Evolutionary conservation across 2,113 vertebrate genomes (phyloP).

Genomic region (Chlamydotis undulata): DNA sequence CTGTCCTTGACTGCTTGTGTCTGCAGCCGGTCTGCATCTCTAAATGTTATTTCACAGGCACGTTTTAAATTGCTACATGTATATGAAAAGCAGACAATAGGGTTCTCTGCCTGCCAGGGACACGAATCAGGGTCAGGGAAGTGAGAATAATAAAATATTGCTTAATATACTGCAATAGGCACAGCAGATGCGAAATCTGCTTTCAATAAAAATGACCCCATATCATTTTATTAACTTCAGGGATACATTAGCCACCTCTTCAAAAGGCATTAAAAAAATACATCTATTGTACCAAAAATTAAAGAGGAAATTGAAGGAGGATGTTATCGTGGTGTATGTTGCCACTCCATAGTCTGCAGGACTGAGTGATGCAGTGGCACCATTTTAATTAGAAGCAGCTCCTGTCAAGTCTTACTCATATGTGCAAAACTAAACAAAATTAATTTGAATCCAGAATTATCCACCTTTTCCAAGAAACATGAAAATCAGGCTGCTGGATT

Average conservation of each 20-base stretch:
- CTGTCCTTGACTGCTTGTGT: fast-evolving
- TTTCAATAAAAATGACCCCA: neutral
- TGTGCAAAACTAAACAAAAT: neutral
- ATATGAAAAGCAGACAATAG: neutral
- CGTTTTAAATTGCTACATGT: neutral
- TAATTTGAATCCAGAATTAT: neutral
- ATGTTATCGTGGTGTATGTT: neutral
- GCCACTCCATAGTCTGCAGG: neutral
- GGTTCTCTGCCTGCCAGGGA: neutral
- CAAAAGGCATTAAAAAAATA: constrained; percentile 1
- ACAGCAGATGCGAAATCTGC: constrained; percentile 4
- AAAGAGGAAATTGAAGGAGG: constrained; percentile 26
- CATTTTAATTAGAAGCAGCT: neutral
- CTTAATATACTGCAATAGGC: neutral
- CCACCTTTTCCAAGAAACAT: neutral
- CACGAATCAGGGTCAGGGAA: neutral
- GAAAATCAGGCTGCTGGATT: neutral
- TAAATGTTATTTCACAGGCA: neutral
- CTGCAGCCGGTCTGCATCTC: neutral
- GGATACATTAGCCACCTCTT: neutral
- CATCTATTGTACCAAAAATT: neutral
- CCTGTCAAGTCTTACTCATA: neutral
- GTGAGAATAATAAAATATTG: neutral
- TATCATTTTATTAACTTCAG: constrained; percentile 24
- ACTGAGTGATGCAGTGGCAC: neutral